Conservation (phyloP, 1,140 invertebrate species). For the Limonius californicus region DNA sequence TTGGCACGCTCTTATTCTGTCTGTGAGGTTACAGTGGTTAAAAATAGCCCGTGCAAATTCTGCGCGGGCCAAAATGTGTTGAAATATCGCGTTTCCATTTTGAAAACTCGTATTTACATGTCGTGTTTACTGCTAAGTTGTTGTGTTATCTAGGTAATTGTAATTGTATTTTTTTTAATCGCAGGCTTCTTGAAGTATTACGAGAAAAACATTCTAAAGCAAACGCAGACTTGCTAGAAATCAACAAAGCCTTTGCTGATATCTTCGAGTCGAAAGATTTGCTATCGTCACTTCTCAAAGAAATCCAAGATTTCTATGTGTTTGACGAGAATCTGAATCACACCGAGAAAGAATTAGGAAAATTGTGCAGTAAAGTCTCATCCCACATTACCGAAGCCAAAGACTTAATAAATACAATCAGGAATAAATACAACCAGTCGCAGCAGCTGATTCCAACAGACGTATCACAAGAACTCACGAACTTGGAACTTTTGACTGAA, state of each 20-base stretch:
- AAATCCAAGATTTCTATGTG: slow-evolving; percentile 66
- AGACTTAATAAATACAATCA: slow-evolving; percentile 60
- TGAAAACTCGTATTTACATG: no score
- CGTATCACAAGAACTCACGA: slow-evolving; percentile 69
- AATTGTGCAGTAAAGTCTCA: slow-evolving; percentile 51
- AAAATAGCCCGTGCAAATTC: slow-evolving; percentile 14
- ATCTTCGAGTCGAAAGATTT: slow-evolving; percentile 61
- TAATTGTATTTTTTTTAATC: slow-evolving; percentile 23
- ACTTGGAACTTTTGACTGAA: slow-evolving; percentile 76
- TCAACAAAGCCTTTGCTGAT: slow-evolving; percentile 56
- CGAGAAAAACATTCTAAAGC: slow-evolving; percentile 57
- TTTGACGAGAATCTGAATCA: slow-evolving; percentile 64
- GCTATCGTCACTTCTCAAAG: slow-evolving; percentile 58
- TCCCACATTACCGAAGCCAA: slow-evolving; percentile 56
- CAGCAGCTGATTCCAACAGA: slow-evolving; percentile 69
- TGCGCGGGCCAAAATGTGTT: not conserved
- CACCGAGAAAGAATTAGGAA: slow-evolving; percentile 51
- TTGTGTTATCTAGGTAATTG: no score
- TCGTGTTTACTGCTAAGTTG: not conserved
- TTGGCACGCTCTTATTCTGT: slow-evolving; percentile 37
- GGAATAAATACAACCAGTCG: slow-evolving; percentile 61
- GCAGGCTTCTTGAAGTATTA: slow-evolving; percentile 52
- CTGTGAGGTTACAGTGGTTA: slow-evolving; percentile 3
- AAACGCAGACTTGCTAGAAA: slow-evolving; percentile 56
- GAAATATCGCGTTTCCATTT: not conserved